These are phyloP conservation scores for Automeris io DNA, from an alignment of 2,888 invertebrate genomes.

Conservation along the genomic window DNA sequence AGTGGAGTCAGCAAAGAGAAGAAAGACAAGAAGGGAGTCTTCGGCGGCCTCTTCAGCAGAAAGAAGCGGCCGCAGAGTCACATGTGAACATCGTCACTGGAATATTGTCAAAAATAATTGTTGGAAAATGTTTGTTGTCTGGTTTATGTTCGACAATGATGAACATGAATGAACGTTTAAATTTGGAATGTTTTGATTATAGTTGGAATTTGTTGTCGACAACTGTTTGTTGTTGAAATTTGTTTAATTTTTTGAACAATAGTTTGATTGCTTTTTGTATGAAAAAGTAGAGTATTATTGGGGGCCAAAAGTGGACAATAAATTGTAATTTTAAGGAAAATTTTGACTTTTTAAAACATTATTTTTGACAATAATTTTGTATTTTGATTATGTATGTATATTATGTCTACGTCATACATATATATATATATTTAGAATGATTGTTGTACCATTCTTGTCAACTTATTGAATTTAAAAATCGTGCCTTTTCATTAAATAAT, in stretches of 20 bases:
- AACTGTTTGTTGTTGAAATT: neutral
- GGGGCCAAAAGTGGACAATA: neutral
- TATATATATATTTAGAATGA: neutral
- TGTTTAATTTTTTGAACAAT: too few relatives aligned
- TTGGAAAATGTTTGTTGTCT: neutral
- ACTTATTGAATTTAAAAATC: constrained; percentile 23
- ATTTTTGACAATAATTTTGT: neutral
- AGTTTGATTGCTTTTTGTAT: too few relatives aligned
- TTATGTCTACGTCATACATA: neutral
- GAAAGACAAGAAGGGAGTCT: constrained; percentile 78
- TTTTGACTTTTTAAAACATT: neutral
- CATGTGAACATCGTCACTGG: constrained; percentile 43
- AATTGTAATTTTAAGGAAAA: neutral
- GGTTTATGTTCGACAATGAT: too few relatives aligned
- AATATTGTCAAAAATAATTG: neutral
- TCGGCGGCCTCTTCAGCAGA: constrained; percentile 78
- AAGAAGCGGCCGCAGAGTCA: constrained; percentile 76
- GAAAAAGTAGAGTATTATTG: too few relatives aligned
- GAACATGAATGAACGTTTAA: too few relatives aligned
- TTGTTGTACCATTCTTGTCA: constrained; percentile 6
- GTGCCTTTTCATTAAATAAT: constrained; percentile 27
- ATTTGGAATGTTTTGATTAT: too few relatives aligned
- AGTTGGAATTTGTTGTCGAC: too few relatives aligned
- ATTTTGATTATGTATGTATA: neutral
- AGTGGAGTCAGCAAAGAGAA: constrained; percentile 67